These are phyloP conservation scores for Dendrolimus kikuchii DNA, from an alignment of 1,140 invertebrate genomes.

Conservation along the genomic window DNA sequence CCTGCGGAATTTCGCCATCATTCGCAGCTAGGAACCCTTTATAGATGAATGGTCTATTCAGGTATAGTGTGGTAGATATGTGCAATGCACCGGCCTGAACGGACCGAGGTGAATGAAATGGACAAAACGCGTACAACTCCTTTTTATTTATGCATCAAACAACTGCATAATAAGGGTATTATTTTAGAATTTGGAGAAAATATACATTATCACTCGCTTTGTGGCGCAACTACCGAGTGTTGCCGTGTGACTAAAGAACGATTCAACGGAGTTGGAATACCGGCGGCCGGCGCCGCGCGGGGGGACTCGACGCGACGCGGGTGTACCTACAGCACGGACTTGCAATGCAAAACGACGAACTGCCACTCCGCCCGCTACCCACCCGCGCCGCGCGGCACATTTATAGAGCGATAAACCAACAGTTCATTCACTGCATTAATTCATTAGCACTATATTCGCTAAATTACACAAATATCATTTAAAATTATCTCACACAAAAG, in stretches of 20 bases:
- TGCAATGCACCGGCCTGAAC: too few species aligned
- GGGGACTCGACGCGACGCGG: slow-evolving; percentile 26
- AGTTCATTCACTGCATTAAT: too few species aligned
- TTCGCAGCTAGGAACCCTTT: neutral
- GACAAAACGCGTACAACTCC: too few species aligned
- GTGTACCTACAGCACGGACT: slow-evolving; percentile 21
- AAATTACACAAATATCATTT: too few species aligned
- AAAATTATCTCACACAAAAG: too few species aligned
- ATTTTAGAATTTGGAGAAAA: slow-evolving; percentile 9
- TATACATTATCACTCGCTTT: slow-evolving; percentile 25
- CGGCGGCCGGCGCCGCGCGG: slow-evolving; percentile 13
- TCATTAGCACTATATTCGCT: too few species aligned
- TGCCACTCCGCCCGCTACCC: too few species aligned
- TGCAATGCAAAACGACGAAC: slow-evolving; percentile 31
- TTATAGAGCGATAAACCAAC: neutral
- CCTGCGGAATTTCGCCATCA: slow-evolving; percentile 55
- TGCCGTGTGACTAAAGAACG: slow-evolving; percentile 49
- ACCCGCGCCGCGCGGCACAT: too few species aligned
- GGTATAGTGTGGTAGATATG: neutral
- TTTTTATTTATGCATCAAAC: too few species aligned
- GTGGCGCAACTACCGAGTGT: slow-evolving; percentile 48
- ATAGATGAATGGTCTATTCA: neutral
- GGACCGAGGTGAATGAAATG: too few species aligned
- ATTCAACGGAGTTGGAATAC: slow-evolving; percentile 20
- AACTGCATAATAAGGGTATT: neutral